Percentiles rank a stretch among this genome's conserved stretches.
Conservation (phyloP, 2,888 invertebrate species). For the Entomobrya proxima region DNA sequence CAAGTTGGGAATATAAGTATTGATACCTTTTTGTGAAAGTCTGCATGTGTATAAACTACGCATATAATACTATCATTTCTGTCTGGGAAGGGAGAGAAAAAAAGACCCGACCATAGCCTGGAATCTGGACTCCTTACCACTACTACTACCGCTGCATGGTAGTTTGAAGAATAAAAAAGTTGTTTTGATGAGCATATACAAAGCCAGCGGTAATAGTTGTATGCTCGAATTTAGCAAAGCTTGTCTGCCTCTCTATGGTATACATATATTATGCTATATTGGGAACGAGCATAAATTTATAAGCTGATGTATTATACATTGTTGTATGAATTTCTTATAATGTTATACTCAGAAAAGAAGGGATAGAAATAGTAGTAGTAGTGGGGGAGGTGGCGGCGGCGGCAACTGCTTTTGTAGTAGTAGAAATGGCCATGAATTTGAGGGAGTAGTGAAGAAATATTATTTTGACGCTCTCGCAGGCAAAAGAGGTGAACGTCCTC, state of each 20-base stretch:
- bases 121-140: not conserved
- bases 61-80: not conserved
- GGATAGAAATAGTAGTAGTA: conserved; percentile 7
- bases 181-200: no score
- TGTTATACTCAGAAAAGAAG: not conserved
- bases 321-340: no score
- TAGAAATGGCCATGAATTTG: conserved; percentile 65
- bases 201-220: no score
- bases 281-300: no score
- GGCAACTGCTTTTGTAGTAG: conserved; percentile 24
- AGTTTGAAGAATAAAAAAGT: no score
- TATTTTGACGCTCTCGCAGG: conserved; percentile 71
- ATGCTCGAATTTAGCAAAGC: no score
- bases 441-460: conserved; percentile 62
- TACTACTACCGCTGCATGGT: not conserved
- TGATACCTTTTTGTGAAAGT: conserved; percentile 43
- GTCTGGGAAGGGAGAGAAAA: conserved; percentile 2
- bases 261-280: no score
- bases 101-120: not conserved
- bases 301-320: no score
- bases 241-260: no score
- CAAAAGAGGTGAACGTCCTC: conserved; percentile 72
- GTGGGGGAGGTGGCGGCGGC: not conserved
- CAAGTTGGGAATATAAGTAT: conserved; percentile 46
- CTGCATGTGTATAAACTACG: conserved; percentile 1